Evolutionary conservation across 2,888 invertebrate species (phyloP).

Genomic region (Epistrophe eligans): DNA sequence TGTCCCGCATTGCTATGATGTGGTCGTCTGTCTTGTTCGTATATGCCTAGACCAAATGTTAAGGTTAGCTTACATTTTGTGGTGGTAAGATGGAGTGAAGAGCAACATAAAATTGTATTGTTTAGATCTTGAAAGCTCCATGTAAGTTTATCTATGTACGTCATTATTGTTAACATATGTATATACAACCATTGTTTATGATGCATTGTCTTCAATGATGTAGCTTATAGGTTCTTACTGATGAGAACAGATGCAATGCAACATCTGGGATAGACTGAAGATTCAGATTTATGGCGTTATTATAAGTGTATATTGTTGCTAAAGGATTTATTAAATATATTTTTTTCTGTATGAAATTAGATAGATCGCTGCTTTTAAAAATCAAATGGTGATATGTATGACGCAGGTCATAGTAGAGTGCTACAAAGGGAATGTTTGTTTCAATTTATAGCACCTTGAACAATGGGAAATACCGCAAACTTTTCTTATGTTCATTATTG

Average conservation of each 20-base stretch:
- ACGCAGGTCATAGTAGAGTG: constrained; percentile 1
- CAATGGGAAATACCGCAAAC: constrained; percentile 45
- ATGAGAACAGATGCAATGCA: constrained; percentile 47
- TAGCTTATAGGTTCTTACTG: constrained; percentile 32
- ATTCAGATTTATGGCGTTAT: constrained; percentile 58
- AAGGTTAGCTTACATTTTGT: constrained; percentile 33
- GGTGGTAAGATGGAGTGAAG: constrained; percentile 18
- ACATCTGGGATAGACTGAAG: constrained; percentile 49
- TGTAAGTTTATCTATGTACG: constrained; percentile 65
- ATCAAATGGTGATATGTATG: constrained; percentile 7
- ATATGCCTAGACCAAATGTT: constrained; percentile 47
- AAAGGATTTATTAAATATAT: constrained; percentile 47
- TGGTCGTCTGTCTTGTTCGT: constrained; percentile 36
- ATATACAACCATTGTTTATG: constrained; percentile 62
- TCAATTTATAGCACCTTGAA: constrained; percentile 30
- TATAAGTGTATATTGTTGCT: constrained; percentile 59
- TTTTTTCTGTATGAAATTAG: constrained; percentile 7
- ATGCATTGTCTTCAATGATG: constrained; percentile 55
- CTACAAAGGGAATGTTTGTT: constrained; percentile 18
- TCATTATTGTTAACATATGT: constrained; percentile 63
- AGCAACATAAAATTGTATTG: constrained; percentile 57
- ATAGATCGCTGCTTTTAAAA: constrained; percentile 40
- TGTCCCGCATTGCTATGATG: constrained; percentile 61
- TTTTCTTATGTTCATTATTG: constrained; percentile 31
- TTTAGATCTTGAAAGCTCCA: constrained; percentile 27